A percentile compares a stretch with the other conserved stretches of the same genome.
phyloP scores from a whole-genome alignment of 2,113 vertebrate species.

The Sinocyclocheilus anophthalmus region DNA sequence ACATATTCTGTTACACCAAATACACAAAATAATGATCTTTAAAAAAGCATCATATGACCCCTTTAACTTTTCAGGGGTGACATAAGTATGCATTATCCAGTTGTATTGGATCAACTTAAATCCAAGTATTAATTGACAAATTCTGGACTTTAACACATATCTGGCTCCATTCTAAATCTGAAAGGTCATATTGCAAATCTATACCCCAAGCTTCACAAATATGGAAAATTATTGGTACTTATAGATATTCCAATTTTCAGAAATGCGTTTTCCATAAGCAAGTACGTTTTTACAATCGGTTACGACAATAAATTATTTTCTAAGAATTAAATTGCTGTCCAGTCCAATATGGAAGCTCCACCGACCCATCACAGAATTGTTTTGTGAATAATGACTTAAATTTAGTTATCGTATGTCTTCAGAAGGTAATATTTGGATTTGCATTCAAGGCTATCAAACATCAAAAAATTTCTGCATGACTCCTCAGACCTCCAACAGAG shows the following conservation, averaged over 20 bases:
- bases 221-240: not conserved
- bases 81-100: not conserved
- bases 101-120: not conserved
- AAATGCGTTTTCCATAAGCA: too few relatives aligned
- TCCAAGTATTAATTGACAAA: not conserved
- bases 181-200: not conserved
- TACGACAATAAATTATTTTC: too few relatives aligned
- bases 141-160: not conserved
- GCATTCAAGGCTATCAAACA: not conserved
- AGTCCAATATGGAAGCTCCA: not conserved
- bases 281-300: too few relatives aligned
- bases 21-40: too few relatives aligned
- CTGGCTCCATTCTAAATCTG: not conserved
- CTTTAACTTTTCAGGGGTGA: not conserved
- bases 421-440: not conserved
- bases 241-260: not conserved
- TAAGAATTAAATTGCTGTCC: not conserved
- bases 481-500: not conserved
- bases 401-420: not conserved
- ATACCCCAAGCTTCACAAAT: not conserved
- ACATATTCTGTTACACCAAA: too few relatives aligned
- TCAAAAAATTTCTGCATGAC: not conserved
- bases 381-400: not conserved
- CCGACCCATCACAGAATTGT: not conserved
- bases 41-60: too few relatives aligned